Conservation (phyloP, 1,140 invertebrate species). For the Drosophila simulans region DNA sequence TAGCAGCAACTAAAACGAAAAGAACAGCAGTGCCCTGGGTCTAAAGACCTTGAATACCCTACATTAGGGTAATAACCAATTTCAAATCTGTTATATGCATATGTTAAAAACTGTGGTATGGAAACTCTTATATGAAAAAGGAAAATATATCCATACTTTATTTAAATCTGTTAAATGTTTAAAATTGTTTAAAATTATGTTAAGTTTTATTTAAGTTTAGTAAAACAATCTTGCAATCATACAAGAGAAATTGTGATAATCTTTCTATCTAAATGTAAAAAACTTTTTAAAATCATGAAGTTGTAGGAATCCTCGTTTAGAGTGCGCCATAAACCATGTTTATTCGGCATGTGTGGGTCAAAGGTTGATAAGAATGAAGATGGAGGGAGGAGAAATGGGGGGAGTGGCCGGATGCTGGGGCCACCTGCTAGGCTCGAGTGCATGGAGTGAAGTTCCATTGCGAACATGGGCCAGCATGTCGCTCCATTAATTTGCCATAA, state of each 20-base stretch:
- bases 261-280: neutral
- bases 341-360: conserved; percentile 79
- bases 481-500: conserved; percentile 84
- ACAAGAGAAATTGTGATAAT: too few species aligned
- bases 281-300: too few species aligned
- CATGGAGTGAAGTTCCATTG: conserved; percentile 49
- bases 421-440: conserved; percentile 76
- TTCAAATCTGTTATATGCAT: neutral
- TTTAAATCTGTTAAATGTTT: too few species aligned
- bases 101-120: neutral
- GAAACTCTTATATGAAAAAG: neutral
- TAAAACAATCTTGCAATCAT: too few species aligned
- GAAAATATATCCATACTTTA: too few species aligned
- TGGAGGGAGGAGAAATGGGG: neutral
- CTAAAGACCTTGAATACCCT: conserved; percentile 19
- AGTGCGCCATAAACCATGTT: conserved; percentile 47
- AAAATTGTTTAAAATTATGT: too few species aligned
- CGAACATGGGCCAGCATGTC: conserved; percentile 76
- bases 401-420: conserved; percentile 9
- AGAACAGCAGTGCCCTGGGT: neutral
- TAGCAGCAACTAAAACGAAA: conserved; percentile 30
- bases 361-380: conserved; percentile 16
- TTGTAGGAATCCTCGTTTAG: neutral
- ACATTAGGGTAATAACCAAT: neutral
- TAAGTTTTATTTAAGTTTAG: too few species aligned